These are phyloP conservation scores for Coregonus suidteri DNA, from an alignment of 2,797 vertebrate species.

Conservation along the genomic window DNA sequence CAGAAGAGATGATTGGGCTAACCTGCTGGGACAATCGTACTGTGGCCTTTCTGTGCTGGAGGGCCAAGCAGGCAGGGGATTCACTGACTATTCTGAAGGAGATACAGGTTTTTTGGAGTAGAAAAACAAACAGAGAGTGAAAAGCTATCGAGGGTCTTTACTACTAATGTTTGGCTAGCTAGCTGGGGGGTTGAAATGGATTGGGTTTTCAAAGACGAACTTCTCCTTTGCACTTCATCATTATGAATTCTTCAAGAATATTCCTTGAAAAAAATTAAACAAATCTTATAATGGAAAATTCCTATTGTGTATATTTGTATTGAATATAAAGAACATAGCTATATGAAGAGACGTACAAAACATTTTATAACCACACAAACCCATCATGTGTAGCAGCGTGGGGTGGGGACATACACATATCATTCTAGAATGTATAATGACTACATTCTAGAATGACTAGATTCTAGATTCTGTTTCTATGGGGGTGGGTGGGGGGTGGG, in stretches of 20 bases:
- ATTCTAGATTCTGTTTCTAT: background rate
- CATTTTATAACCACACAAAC: conserved; percentile 65
- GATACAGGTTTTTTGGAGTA: no score
- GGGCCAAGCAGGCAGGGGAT: conserved; percentile 45
- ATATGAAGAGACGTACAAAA: conserved; percentile 67
- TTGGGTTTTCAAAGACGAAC: conserved; percentile 56
- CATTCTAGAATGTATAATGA: background rate
- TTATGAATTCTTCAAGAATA: conserved; percentile 64
- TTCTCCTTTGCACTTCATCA: conserved; percentile 75
- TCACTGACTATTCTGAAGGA: no score
- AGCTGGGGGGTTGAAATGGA: conserved; percentile 11
- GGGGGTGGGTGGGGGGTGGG: no score
- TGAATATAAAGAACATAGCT: conserved; percentile 70
- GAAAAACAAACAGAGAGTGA: no score
- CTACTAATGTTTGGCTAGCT: no score
- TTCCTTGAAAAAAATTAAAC: conserved; percentile 64
- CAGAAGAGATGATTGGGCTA: conserved; percentile 43
- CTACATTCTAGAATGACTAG: background rate
- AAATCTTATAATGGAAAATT: conserved; percentile 72
- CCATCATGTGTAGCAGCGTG: background rate
- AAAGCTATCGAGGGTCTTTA: no score
- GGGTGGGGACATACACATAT: background rate
- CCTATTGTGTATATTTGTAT: conserved; percentile 76
- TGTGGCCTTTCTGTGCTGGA: conserved; percentile 76
- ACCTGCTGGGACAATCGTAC: conserved; percentile 77